phyloP scores from a whole-genome alignment of 1,140 invertebrate genomes.

The Popillia japonica region DNA sequence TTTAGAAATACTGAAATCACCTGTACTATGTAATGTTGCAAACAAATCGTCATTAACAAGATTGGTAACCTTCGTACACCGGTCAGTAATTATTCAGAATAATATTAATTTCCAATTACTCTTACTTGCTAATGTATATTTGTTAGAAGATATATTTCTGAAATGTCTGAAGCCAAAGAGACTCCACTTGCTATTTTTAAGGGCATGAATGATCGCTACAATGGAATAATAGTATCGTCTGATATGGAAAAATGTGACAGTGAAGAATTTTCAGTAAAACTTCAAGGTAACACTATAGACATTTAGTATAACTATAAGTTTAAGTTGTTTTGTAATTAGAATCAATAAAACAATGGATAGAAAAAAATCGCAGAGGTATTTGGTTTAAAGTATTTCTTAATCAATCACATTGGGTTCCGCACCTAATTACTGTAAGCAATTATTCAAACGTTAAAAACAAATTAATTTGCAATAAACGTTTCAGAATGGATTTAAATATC shows the following conservation, averaged over 20 bases:
- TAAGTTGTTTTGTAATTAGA: conserved; percentile 64
- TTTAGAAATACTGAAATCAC: not conserved
- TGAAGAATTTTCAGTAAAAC: conserved; percentile 63
- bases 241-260: conserved; percentile 64
- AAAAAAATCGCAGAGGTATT: conserved; percentile 73
- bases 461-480: not conserved
- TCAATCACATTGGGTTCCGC: conserved; percentile 79
- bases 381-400: conserved; percentile 83
- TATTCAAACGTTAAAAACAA: not conserved
- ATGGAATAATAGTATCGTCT: conserved; percentile 75
- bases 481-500: conserved; percentile 84
- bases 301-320: conserved; percentile 29
- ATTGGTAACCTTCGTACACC: conserved; percentile 1
- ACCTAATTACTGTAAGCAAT: conserved; percentile 71
- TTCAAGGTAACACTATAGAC: conserved; percentile 67
- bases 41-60: not conserved
- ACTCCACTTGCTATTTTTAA: conserved; percentile 36
- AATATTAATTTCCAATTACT: not conserved
- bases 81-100: conserved; percentile 16
- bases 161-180: not conserved
- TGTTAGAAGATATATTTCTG: conserved; percentile 15
- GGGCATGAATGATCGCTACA: conserved; percentile 72
- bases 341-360: conserved; percentile 76
- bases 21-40: not conserved
- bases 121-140: not conserved